phyloP scores from a whole-genome alignment of 1,140 invertebrate genomes.

The Orchesella cincta region DNA sequence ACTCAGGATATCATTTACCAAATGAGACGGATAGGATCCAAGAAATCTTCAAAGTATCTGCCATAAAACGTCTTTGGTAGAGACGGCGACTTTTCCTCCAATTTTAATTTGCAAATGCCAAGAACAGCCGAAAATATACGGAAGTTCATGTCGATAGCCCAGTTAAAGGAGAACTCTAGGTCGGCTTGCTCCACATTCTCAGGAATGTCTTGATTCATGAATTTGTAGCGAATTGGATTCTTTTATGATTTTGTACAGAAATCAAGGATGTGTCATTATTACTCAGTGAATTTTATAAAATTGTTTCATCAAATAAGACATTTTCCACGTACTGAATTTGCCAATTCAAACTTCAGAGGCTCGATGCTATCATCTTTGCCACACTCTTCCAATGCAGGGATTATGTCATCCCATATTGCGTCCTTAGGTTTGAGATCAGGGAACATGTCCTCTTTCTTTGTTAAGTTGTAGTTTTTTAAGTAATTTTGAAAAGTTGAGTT shows the following conservation, averaged over 20 bases:
- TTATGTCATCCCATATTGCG: neutral
- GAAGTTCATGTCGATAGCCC: constrained; percentile 21
- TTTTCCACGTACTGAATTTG: too few relatives aligned
- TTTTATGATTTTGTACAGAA: too few relatives aligned
- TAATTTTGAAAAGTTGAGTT: neutral
- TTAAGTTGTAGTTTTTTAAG: neutral
- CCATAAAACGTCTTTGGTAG: neutral
- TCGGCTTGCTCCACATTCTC: constrained; percentile 31
- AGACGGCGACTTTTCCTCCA: neutral
- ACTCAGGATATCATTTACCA: too few relatives aligned
- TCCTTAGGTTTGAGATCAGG: neutral
- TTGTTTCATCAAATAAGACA: too few relatives aligned
- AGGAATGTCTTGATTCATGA: too few relatives aligned
- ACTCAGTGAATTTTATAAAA: too few relatives aligned
- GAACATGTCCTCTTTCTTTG: neutral
- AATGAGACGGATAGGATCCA: neutral
- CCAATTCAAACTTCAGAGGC: neutral
- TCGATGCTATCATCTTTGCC: neutral
- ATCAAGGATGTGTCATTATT: too few relatives aligned
- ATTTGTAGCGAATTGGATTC: too few relatives aligned
- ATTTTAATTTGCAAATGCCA: constrained; percentile 17
- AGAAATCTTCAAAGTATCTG: neutral
- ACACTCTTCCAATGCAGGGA: neutral
- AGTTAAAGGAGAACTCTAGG: constrained; percentile 32
- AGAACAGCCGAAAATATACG: constrained; percentile 30